Evolutionary conservation across 2,113 vertebrate genomes (phyloP), one percentile per base, ranked within the genome.

Genomic region (Takifugu bimaculatus): DNA sequence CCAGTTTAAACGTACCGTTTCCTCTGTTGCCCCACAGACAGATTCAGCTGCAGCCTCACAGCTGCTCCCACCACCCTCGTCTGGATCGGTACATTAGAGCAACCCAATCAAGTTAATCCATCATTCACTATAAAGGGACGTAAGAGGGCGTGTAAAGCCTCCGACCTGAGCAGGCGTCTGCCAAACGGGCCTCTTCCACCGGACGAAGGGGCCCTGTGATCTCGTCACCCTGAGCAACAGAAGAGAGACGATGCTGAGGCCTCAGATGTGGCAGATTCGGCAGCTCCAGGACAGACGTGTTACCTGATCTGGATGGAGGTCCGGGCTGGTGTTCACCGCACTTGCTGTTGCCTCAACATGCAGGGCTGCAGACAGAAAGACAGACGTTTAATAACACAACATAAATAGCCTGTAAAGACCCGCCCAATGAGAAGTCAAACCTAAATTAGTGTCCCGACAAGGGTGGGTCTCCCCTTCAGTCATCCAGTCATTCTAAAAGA

Each of bases 401-500:
- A 20, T 1, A 20, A 20, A 20, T 20, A 20, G 20, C 20, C 20
- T 20, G 20, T 20, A 20, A 20, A 20, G 20, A 32, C 7, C 29
- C 7, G 2, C 29, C 29, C 29, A 32, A 32, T 6, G 35, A 20
- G 20, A 13, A 15, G 48, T 63, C 57, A 68, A 69, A 87, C 80
- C 69, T 62, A 54, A 65, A 25, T 10, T 6, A 49, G 28, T 0
- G 6, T 61, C 65, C 20, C 0, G 0, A 27, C 2, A n/a, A 15
- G 15, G 35, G 45, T 3, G 12, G 27, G 25, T 0, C 5, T 59
- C 53, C 5, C 54, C 64, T 39, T 57, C 54, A 13, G 51, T 25
- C 28, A 50, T 39, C 1, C 13, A 39, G 50, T 70, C 57, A 52
- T 32, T 54, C 80, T 83, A 20, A 50, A 84, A 77, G 4, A 68